Evolutionary conservation across 2,888 invertebrate genomes (phyloP).

Genomic region (Seira ritae): DNA sequence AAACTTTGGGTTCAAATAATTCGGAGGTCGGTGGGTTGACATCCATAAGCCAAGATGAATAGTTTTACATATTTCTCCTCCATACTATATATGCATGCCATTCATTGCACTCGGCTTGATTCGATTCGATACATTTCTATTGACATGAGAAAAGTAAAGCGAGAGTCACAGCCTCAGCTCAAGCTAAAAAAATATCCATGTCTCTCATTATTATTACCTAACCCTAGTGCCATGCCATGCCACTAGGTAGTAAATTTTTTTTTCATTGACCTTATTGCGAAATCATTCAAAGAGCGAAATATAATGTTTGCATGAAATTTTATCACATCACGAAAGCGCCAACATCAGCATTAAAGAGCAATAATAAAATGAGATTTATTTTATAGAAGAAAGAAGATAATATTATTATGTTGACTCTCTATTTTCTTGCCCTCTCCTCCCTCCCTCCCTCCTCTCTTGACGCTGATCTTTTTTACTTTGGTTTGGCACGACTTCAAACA

Average conservation of each 20-base stretch:
- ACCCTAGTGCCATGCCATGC: too few species aligned
- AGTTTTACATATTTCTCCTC: too few species aligned
- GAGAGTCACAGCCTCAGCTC: too few species aligned
- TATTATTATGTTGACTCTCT: background rate
- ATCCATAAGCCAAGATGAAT: too few species aligned
- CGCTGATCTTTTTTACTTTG: background rate
- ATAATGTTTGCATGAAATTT: conserved; percentile 1
- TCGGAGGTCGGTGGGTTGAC: too few species aligned
- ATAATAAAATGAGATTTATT: conserved; percentile 11
- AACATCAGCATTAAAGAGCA: conserved; percentile 2
- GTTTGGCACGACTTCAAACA: conserved; percentile 11
- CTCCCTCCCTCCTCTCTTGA: background rate
- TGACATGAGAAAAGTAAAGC: too few species aligned
- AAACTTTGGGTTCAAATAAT: too few species aligned
- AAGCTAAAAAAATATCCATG: too few species aligned
- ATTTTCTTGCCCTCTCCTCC: conserved; percentile 1
- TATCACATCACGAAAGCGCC: conserved; percentile 11
- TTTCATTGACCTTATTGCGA: conserved; percentile 11
- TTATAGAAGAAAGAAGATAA: conserved; percentile 2
- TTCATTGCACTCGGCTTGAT: too few species aligned
- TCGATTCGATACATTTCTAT: too few species aligned
- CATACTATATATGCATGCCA: too few species aligned
- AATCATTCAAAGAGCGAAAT: background rate
- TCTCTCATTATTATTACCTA: background rate
- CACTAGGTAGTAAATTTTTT: background rate